Evolutionary conservation across 2,113 vertebrate genomes (phyloP), one percentile per base, ranked within the genome.

Genomic region (Etheostoma spectabile): DNA sequence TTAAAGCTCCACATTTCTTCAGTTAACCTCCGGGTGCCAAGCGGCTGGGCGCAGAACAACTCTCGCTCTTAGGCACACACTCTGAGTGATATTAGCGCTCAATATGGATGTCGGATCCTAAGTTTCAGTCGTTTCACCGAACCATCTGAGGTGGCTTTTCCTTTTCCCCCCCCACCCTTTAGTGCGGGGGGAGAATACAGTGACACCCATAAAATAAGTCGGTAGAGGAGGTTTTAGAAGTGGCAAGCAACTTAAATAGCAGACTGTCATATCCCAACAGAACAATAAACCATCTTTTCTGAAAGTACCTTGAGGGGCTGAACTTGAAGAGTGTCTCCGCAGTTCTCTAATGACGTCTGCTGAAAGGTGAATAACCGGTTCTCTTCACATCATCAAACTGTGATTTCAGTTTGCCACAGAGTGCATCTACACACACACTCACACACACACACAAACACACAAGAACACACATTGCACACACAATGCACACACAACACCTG

Each of bases 1-100:
- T 92, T 92, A 91, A 89, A 74, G 90, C 80, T 66, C 21, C 59
- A 70, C 70, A 77, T 87, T 82, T 91, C 80, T 86, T 77, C 65
- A 70, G 60, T 75, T 84, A 90, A 91, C 82, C 74, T 83, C 48
- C n/a, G 11, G 85, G 76, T 80, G 86, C 59, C 35, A 6, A 75
- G 69, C 16, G 3, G 49, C 80, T 51, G 55, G 60, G 79, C 8
- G 56, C 42, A 46, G 84, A 86, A 80, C 82, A 77, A 86, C 67
- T 90, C 77, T 85, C 0, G 85, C 88, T 89, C 52, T 80, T 35
- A 77, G 90, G 87, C 93, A 79, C 85, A 76, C 70, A 55, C 55
- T 27, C 64, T 70, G 64, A 80, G 55, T 88, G 78, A 92, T 92
- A 83, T 83, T 82, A 71, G 61, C 48, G 7, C 68, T 84, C 80